Base-by-base conservation (phyloP, 2,888 invertebrate species). In the Hanleya hanleyi region DNA sequence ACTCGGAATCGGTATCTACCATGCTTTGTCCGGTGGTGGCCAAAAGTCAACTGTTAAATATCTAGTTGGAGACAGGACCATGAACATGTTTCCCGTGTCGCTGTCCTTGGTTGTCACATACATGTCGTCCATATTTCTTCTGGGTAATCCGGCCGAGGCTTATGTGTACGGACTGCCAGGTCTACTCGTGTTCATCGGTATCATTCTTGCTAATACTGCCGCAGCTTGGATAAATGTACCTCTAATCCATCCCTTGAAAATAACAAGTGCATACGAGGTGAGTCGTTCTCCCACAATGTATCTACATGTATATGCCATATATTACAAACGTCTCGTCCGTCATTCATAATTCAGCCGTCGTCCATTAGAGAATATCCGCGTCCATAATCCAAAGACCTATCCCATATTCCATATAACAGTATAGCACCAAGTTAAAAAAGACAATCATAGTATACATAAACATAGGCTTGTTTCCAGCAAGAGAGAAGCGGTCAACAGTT, bases 241-340 rank as follows among this genome's bases (percentile, higher is more conserved):
- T 1, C 70, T 84, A 29, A 35, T 83, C 1, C 80, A 83, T 51
- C 82, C 83, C 0, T 74, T 84, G 26, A 76, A 74, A 32, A 67
- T 84, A 15, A 83, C 81, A 15, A 84, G 84, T 51, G 62, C 81
- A 1, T 83, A 83, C 64, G 82, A 84, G 81, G 81, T 79, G 75
- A 37, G 33, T 4, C 9, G 4, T 29, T 7, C 47, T n/a, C n/a
- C n/a, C n/a, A n/a, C n/a, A n/a, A n/a, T n/a, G n/a, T n/a, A n/a
- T n/a, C n/a, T n/a, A n/a, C n/a, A n/a, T n/a, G n/a, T n/a, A n/a
- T n/a, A n/a, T n/a, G n/a, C n/a, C n/a, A n/a, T n/a, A n/a, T n/a
- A n/a, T n/a, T n/a, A n/a, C n/a, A n/a, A n/a, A n/a, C n/a, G n/a
- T n/a, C n/a, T n/a, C n/a, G n/a, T n/a, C n/a, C n/a, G n/a, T n/a